A percentile compares a stretch with the other conserved stretches of the same genome.
Conservation (phyloP, 37 sponge, comb jelly and placozoan genomes). For the Halisarca cf. caerulea region DNA sequence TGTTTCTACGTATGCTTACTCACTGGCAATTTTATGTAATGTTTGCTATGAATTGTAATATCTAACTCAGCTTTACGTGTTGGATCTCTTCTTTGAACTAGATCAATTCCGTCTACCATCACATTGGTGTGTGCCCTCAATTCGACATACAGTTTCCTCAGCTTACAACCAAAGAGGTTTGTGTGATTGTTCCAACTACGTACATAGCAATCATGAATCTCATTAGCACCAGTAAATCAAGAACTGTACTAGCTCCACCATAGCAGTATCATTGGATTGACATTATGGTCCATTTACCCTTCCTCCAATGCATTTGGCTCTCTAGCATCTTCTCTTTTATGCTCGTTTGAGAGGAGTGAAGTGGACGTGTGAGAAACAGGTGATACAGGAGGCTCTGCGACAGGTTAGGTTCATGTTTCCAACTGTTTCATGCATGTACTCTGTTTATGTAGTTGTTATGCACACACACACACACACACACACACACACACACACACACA, state of each 20-base stretch:
- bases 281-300: too few species aligned
- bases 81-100: not conserved
- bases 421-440: too few species aligned
- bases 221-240: not conserved
- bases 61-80: not conserved
- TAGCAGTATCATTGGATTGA: not conserved
- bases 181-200: not conserved
- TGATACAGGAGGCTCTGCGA: conserved; percentile 62
- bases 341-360: conserved; percentile 80
- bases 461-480: too few species aligned
- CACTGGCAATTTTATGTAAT: too few species aligned
- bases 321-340: conserved; percentile 73
- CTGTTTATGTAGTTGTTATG: too few species aligned
- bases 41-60: too few species aligned
- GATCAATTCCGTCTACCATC: conserved; percentile 60
- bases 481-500: not conserved
- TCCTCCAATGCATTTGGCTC: too few species aligned
- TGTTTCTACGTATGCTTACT: too few species aligned
- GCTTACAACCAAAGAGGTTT: conserved; percentile 63
- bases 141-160: conserved; percentile 76
- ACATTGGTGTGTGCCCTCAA: conserved; percentile 85
- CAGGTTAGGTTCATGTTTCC: too few species aligned
- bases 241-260: not conserved
- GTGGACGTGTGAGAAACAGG: conserved; percentile 33
- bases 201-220: not conserved